These are phyloP conservation scores for Zosterops pallidus DNA, from an alignment of 2,113 vertebrate genomes.

Conservation along the genomic window DNA sequence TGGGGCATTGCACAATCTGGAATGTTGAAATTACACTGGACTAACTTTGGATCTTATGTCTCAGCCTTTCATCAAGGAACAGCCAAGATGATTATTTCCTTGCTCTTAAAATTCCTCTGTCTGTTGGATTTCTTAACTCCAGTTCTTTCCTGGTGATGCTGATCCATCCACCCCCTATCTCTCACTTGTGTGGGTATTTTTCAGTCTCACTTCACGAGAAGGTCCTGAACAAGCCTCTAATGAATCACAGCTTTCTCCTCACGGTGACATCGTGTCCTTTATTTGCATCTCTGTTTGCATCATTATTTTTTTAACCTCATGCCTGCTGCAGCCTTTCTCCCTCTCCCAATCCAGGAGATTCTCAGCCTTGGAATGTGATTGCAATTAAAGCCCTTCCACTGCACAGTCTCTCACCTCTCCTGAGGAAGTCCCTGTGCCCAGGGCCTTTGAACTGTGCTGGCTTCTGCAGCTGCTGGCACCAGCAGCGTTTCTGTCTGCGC, in stretches of 20 bases:
- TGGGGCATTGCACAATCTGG: accelerated
- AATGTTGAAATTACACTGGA: background rate
- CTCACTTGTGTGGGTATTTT: background rate
- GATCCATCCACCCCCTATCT: background rate
- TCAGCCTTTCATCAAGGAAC: background rate
- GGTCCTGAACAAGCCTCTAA: slow-evolving; percentile 20
- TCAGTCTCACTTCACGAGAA: background rate
- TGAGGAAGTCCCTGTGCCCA: background rate
- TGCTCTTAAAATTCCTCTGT: background rate
- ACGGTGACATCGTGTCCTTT: slow-evolving; percentile 7
- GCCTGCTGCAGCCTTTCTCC: background rate
- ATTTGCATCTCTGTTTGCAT: slow-evolving; percentile 25
- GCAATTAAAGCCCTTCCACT: background rate
- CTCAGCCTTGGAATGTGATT: background rate
- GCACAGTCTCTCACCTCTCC: background rate
- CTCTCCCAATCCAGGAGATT: background rate
- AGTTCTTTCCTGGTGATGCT: accelerated
- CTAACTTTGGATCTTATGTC: background rate
- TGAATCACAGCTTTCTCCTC: slow-evolving; percentile 58
- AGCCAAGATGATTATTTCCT: background rate
- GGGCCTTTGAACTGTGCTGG: background rate
- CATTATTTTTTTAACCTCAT: background rate
- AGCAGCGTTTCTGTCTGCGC: background rate
- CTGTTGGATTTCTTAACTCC: background rate
- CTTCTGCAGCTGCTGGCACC: slow-evolving; percentile 10